These are phyloP conservation scores for Carettochelys insculpta DNA, from an alignment of 2,113 vertebrate genomes.

Conservation along the genomic window DNA sequence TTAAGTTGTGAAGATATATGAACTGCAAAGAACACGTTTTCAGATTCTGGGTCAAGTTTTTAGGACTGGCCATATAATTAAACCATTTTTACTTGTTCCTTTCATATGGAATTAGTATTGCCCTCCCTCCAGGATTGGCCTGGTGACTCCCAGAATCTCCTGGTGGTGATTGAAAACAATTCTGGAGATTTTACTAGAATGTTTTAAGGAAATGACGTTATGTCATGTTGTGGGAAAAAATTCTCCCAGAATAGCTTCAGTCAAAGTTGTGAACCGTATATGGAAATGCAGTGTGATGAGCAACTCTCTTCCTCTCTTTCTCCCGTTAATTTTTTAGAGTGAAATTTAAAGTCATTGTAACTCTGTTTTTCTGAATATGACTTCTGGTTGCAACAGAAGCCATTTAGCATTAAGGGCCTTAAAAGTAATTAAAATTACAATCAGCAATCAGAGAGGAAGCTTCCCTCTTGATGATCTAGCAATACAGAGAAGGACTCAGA, in stretches of 20 bases:
- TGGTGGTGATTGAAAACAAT: too few species aligned
- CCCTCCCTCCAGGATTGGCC: too few species aligned
- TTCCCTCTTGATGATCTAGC: not conserved
- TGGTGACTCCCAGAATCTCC: too few species aligned
- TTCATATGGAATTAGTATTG: not conserved
- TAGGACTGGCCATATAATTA: too few species aligned
- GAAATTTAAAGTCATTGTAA: not conserved
- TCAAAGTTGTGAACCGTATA: too few species aligned
- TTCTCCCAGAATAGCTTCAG: too few species aligned
- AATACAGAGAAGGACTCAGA: not conserved
- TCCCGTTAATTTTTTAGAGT: not conserved
- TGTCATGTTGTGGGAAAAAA: too few species aligned
- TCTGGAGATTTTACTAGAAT: too few species aligned
- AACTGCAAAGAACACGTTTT: too few species aligned
- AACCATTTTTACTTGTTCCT: not conserved
- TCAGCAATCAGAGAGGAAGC: not conserved
- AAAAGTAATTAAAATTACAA: not conserved
- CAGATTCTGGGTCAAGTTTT: too few species aligned
- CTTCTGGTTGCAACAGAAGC: not conserved
- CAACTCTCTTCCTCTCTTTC: not conserved
- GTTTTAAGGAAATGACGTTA: too few species aligned
- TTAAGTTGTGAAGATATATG: too few species aligned
- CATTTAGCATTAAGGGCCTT: not conserved
- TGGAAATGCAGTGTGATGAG: not conserved
- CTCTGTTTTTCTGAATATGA: not conserved